Base-by-base conservation (phyloP, 2,888 invertebrate species). In the Acronicta leporina region DNA sequence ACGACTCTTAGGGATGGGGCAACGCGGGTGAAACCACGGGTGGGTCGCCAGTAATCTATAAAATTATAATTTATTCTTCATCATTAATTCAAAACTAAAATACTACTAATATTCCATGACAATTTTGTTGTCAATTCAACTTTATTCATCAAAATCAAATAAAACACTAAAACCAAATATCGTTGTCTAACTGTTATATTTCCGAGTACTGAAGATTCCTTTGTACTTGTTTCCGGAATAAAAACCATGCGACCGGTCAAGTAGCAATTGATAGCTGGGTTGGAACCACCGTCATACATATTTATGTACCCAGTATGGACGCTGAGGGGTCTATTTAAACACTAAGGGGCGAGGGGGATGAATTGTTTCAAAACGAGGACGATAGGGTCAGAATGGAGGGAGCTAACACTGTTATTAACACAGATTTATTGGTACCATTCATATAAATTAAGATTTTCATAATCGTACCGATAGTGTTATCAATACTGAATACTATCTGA, bases 311-410 rank as follows among this genome's bases (percentile, higher is more conserved):
- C 51, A 41, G 54, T 41, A 33, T 45, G n/a, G 46, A 46, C 35
- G 61, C 59, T 63, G 54, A 68, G 49, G 59, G 64, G 49, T 63
- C 59, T 68, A 64, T 73, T 76, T 55, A 68, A 68, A 55, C 60
- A 44, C 52, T 53, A 50, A 45, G 46, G 61, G 56, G 53, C 8
- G 53, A 57, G 49, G 54, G 56, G 33, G 73, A 63, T 63, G 45
- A 54, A 68, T 76, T 68, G 56, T 58, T 73, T 55, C 49, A 62
- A 8, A 51, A 41, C 27, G 46, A 53, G 46, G 33, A 35, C 45
- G 49, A 59, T 30, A 35, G 25, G 33, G 15, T 45, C 30, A 30
- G 46, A 67, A 48, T 64, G 44, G 48, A 14, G 42, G 59, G 4
- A n/a, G 20, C 59, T 15, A 59, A 59, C 50, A 60, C 45, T 44